Conservation (phyloP, 2,797 vertebrate genomes). For the Tapirus indicus region DNA sequence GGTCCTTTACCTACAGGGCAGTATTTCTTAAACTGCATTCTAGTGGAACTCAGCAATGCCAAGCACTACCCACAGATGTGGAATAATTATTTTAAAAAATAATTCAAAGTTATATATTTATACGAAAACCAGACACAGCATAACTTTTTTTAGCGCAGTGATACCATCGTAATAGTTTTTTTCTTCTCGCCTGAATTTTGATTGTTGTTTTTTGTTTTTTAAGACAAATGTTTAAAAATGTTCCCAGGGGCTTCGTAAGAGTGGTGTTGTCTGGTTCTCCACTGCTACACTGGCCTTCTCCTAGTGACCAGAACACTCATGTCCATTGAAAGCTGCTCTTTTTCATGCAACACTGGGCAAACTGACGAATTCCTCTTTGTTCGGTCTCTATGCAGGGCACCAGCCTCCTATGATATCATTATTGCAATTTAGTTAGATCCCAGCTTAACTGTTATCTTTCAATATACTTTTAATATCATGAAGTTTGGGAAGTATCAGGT, state of each 20-base stretch:
- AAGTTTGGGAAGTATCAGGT: neutral
- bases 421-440: slow-evolving; percentile 5
- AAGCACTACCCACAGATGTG: neutral
- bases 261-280: neutral
- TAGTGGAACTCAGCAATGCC: neutral
- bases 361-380: neutral
- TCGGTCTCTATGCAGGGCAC: neutral
- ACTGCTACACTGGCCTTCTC: neutral
- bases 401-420: neutral
- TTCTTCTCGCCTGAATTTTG: neutral
- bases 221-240: slow-evolving; percentile 1
- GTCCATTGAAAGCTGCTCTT: neutral
- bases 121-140: neutral
- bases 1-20: neutral
- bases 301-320: neutral
- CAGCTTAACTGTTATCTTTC: slow-evolving; percentile 4
- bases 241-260: neutral
- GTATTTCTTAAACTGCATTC: neutral
- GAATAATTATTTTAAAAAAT: slow-evolving; percentile 12
- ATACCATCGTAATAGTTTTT: neutral
- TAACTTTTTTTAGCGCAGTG: neutral
- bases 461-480: neutral
- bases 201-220: neutral
- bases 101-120: slow-evolving; percentile 12
- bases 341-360: neutral